A percentile compares a stretch with the other conserved stretches of the same genome.
Conservation (phyloP, 2,113 vertebrate species). For the Athene cunicularia region DNA sequence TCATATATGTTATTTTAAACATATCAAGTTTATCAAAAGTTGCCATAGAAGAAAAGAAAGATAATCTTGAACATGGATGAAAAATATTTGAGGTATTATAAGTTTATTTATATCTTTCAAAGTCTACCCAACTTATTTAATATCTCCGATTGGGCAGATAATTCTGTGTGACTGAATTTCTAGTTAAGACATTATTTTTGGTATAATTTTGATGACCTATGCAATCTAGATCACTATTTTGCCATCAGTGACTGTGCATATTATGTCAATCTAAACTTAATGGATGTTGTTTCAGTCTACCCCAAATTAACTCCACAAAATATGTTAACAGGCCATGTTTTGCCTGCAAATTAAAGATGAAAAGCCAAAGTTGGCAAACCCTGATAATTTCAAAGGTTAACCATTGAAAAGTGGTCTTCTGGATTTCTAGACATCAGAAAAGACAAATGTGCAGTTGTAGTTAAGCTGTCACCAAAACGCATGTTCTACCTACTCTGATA, state of each 20-base stretch:
- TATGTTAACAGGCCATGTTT: neutral
- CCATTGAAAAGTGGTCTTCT: neutral
- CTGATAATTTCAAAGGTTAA: neutral
- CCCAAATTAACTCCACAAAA: neutral
- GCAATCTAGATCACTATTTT: neutral
- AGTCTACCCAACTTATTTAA: neutral
- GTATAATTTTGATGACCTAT: neutral
- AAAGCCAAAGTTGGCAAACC: neutral
- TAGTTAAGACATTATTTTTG: neutral
- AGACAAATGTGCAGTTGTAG: neutral
- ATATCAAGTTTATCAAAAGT: neutral
- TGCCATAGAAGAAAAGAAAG: neutral
- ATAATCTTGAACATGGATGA: neutral
- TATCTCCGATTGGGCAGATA: neutral
- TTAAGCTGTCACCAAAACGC: neutral
- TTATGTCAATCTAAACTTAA: neutral
- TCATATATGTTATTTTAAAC: neutral
- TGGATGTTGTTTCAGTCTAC: neutral
- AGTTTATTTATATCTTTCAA: neutral
- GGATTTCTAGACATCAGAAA: neutral
- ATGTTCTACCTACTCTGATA: neutral
- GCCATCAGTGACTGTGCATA: too few species aligned
- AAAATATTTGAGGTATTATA: neutral
- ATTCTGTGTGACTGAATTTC: neutral
- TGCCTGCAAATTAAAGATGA: neutral